Conservation (phyloP, 2,888 invertebrate species). For the Branchellion lobata region DNA sequence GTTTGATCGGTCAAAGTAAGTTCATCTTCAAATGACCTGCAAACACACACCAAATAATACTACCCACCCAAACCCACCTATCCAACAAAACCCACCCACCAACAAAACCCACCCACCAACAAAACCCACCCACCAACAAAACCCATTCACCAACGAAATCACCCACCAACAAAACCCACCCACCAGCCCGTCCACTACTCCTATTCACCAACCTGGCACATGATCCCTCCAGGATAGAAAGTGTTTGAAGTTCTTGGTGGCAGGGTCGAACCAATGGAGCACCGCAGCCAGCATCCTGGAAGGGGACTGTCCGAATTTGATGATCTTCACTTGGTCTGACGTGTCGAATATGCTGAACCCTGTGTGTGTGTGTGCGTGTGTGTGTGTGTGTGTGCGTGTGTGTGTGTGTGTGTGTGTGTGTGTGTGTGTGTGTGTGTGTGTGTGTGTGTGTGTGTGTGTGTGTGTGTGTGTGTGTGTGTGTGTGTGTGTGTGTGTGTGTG, state of each 20-base stretch:
- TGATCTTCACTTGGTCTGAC: conserved; percentile 48
- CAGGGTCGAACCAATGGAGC: conserved; percentile 50
- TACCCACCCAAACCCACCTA: too few species aligned
- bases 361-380: background rate
- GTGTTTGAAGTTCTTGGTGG: conserved; percentile 47
- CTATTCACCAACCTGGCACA: background rate
- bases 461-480: conserved; percentile 1
- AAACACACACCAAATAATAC: too few species aligned
- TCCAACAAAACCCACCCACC: too few species aligned
- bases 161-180: too few species aligned
- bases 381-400: background rate
- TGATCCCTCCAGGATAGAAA: conserved; percentile 50
- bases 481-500: conserved; percentile 1
- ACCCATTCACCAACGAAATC: too few species aligned
- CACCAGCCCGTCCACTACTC: too few species aligned
- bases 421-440: conserved; percentile 7
- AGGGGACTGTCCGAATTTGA: conserved; percentile 50
- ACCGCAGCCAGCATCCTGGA: conserved; percentile 51
- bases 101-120: too few species aligned
- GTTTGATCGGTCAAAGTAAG: too few species aligned
- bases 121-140: too few species aligned
- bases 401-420: background rate
- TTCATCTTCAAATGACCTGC: too few species aligned
- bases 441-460: conserved; percentile 7
- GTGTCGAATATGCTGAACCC: conserved; percentile 47